phyloP scores from a whole-genome alignment of 2,113 vertebrate species.

The Lathamus discolor region DNA sequence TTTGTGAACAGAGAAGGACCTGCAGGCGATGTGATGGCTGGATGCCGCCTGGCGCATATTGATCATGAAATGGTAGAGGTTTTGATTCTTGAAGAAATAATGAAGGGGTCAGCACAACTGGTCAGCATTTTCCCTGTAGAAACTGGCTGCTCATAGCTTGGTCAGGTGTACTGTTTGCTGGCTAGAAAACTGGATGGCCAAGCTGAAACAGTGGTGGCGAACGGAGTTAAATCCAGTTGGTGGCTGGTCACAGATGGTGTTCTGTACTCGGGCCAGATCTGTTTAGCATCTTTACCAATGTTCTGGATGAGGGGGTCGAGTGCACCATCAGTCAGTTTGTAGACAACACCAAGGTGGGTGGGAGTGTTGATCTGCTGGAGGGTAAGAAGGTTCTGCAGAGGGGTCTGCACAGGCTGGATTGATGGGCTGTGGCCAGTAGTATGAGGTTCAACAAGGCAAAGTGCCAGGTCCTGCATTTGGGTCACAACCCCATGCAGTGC shows the following conservation, averaged over 20 bases:
- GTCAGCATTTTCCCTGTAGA: background rate
- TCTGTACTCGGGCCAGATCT: background rate
- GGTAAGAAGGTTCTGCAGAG: background rate
- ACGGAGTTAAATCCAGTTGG: background rate
- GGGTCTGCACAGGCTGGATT: background rate
- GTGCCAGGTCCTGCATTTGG: background rate
- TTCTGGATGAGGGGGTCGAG: fast-evolving
- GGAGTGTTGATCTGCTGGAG: background rate
- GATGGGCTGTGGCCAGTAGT: fast-evolving
- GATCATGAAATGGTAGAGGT: background rate
- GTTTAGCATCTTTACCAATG: background rate
- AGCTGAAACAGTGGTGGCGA: background rate
- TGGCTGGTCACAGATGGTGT: background rate
- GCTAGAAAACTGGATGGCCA: background rate
- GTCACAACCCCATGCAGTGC: background rate
- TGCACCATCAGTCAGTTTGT: background rate
- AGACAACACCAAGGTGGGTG: too few relatives aligned
- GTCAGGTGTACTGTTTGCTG: background rate
- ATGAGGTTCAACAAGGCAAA: background rate
- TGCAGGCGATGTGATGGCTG: background rate
- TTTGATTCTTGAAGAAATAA: background rate
- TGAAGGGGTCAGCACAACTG: background rate
- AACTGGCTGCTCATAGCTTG: background rate
- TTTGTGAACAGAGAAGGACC: background rate
- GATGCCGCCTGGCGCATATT: background rate